Percentiles rank a stretch among this genome's conserved stretches.
phyloP scores from a whole-genome alignment of 1,140 invertebrate genomes.

The Aphaenogaster rudis region DNA sequence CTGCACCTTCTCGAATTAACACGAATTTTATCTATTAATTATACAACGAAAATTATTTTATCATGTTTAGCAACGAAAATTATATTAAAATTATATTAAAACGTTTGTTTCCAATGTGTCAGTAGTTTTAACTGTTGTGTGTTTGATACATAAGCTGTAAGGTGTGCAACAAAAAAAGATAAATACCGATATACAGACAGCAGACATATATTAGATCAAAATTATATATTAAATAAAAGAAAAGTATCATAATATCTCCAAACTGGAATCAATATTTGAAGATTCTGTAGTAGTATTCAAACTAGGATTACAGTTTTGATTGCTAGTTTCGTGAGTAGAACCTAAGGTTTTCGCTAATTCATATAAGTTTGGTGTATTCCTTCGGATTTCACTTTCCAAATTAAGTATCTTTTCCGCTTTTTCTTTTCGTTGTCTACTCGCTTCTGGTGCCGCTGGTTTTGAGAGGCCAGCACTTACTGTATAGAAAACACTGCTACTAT shows the following conservation, averaged over 20 bases:
- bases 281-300: not conserved
- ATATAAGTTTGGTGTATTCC: constrained; percentile 82
- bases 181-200: constrained; percentile 12
- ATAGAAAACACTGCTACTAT: constrained; percentile 83
- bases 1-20: not conserved
- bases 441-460: constrained; percentile 81
- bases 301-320: not conserved
- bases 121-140: not conserved
- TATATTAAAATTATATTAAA: constrained; percentile 7
- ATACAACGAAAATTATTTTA: not conserved
- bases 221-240: constrained; percentile 34
- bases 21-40: not conserved
- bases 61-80: not conserved
- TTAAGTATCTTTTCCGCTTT: constrained; percentile 78
- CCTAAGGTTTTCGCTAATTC: constrained; percentile 80
- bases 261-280: not conserved
- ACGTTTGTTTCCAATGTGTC: not conserved
- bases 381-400: constrained; percentile 81
- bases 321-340: not conserved
- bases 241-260: constrained; percentile 50
- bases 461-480: constrained; percentile 80
- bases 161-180: constrained; percentile 13
- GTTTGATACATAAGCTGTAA: not conserved
- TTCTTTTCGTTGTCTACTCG: constrained; percentile 74
- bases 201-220: constrained; percentile 23